phyloP scores from a whole-genome alignment of 2,113 vertebrate genomes.

The Uropsilus gracilis region DNA sequence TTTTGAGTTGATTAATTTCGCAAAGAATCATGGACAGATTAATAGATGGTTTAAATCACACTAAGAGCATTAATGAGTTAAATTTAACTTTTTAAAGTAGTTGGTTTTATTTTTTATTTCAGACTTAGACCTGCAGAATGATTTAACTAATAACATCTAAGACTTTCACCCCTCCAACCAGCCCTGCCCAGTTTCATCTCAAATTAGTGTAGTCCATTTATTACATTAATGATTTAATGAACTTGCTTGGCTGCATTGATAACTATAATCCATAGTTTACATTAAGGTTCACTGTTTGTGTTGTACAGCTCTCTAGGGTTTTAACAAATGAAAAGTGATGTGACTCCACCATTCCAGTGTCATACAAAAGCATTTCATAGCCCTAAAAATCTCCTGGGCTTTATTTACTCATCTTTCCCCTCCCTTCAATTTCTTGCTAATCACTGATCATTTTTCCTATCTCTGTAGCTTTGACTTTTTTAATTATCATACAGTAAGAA shows the following conservation, averaged over 20 bases:
- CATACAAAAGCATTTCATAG: neutral
- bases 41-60: neutral
- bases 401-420: neutral
- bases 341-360: neutral
- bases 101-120: neutral
- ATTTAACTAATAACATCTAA: neutral
- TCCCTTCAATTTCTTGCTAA: neutral
- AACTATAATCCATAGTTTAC: neutral
- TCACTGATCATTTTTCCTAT: neutral
- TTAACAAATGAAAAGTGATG: neutral
- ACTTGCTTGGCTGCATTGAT: neutral
- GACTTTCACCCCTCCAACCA: neutral
- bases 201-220: neutral
- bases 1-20: constrained; percentile 8
- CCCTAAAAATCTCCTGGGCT: neutral
- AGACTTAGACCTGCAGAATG: neutral
- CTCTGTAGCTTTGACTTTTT: neutral
- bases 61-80: neutral
- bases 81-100: neutral
- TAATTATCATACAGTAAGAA: neutral
- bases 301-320: neutral
- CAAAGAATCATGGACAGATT: neutral
- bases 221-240: neutral
- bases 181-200: neutral
- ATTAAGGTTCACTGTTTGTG: neutral